Percentiles rank a stretch among this genome's conserved stretches.
These are phyloP conservation scores for Palloptera scutellata DNA, from an alignment of 2,888 invertebrate species.

Conservation along the genomic window DNA sequence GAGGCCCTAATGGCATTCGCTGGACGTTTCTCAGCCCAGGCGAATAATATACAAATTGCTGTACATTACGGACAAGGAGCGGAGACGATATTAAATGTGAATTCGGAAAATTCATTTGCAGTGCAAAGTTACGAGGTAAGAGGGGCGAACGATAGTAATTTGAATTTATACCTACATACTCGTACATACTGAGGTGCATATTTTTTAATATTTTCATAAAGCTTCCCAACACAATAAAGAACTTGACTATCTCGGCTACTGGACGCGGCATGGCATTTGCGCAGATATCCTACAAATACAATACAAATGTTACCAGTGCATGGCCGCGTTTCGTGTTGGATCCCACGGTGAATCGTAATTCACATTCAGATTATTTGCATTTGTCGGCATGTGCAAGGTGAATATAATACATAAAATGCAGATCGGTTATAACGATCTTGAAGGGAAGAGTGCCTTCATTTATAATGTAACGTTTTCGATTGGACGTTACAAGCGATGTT, in stretches of 20 bases:
- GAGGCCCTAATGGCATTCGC: constrained; percentile 70
- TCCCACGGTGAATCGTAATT: constrained; percentile 87
- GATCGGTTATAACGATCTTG: neutral
- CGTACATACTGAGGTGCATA: no score
- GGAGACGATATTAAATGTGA: constrained; percentile 71
- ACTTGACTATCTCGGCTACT: constrained; percentile 78
- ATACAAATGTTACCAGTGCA: constrained; percentile 86
- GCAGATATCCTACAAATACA: constrained; percentile 81
- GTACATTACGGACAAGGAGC: constrained; percentile 66
- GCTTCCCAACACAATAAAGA: constrained; percentile 65
- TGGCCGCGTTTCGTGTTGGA: constrained; percentile 89
- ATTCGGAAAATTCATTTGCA: constrained; percentile 80
- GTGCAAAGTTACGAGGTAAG: constrained; percentile 79
- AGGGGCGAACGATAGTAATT: neutral
- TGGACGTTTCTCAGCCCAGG: constrained; percentile 67
- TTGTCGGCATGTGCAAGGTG: constrained; percentile 85
- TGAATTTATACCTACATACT: neutral
- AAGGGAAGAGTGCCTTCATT: no score
- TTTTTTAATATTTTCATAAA: constrained; percentile 31
- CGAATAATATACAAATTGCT: constrained; percentile 68
- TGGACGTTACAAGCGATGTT: no score
- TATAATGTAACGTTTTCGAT: no score
- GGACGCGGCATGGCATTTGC: constrained; percentile 84
- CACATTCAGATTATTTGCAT: constrained; percentile 81
- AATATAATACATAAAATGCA: neutral